phyloP scores from a whole-genome alignment of 1,140 invertebrate genomes.

The Meteorus sp. region DNA sequence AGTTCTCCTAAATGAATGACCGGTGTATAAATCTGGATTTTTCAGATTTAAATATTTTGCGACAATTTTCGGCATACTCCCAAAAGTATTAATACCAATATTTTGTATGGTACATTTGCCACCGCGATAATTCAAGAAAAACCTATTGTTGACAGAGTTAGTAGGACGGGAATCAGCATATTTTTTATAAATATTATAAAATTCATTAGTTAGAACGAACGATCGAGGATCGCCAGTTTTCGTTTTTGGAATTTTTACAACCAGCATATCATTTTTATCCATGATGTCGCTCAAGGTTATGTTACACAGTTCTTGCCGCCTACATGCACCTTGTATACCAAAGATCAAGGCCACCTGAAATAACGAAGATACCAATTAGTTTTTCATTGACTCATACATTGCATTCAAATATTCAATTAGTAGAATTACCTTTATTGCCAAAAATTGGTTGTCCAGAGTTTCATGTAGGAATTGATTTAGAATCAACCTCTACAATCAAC shows the following conservation, averaged over 20 bases:
- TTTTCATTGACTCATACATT: not conserved
- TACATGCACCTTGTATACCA: constrained; percentile 32
- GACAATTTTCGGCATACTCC: not conserved
- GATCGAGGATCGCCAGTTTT: constrained; percentile 18
- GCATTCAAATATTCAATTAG: constrained; percentile 1
- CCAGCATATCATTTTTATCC: constrained; percentile 23
- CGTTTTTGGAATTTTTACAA: constrained; percentile 30
- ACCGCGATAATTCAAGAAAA: not conserved
- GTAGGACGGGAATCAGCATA: constrained; percentile 25
- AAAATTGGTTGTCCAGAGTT: constrained; percentile 11
- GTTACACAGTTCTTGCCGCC: constrained; percentile 30
- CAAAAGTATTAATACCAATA: not conserved
- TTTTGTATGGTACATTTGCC: not conserved
- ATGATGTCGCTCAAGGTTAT: constrained; percentile 34
- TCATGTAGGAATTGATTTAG: constrained; percentile 9
- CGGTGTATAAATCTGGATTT: not conserved
- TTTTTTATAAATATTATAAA: constrained; percentile 25
- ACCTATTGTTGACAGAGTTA: constrained; percentile 10
- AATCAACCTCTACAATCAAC: too few relatives aligned
- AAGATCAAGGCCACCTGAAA: constrained; percentile 28
- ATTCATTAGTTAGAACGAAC: constrained; percentile 21
- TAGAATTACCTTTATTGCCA: constrained; percentile 19
- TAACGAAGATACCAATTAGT: too few relatives aligned
- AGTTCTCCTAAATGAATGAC: not conserved
- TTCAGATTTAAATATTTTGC: not conserved